Percentiles rank a stretch among this genome's conserved stretches.
These are phyloP conservation scores for Phaetusa simplex DNA, from an alignment of 2,113 vertebrate species.

Conservation along the genomic window DNA sequence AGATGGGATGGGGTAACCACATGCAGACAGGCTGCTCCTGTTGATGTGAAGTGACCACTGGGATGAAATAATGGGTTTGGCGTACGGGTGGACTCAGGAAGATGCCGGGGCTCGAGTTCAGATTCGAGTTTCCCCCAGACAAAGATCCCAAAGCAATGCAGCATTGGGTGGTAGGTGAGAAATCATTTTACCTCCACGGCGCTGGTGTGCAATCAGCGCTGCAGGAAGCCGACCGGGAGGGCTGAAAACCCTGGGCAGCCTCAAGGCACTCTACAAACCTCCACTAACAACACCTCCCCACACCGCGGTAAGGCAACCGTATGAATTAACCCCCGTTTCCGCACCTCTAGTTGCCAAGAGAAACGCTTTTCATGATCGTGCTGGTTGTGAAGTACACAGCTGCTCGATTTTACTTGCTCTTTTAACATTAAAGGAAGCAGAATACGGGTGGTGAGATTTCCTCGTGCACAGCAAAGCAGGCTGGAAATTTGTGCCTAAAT, in stretches of 20 bases:
- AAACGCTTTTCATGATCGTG: background rate
- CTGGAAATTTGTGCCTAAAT: conserved; percentile 2
- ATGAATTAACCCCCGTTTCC: background rate
- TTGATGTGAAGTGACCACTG: background rate
- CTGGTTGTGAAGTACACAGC: background rate
- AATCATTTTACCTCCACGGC: background rate
- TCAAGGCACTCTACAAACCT: background rate
- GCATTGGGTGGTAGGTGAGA: background rate
- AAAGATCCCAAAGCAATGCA: background rate
- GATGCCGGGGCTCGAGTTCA: background rate
- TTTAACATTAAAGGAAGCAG: background rate
- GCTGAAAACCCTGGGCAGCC: background rate
- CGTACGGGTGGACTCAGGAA: background rate
- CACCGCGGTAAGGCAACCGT: background rate
- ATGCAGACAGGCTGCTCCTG: background rate
- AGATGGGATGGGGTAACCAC: background rate
- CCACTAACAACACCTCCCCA: background rate
- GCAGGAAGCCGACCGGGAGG: background rate
- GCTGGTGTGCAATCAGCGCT: background rate
- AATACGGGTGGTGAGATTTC: background rate
- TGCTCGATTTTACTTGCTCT: background rate
- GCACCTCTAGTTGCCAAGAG: conserved; percentile 23
- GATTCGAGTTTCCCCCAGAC: background rate
- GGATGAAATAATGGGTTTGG: background rate
- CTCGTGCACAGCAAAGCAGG: background rate